These are phyloP conservation scores for Caenorhabditis sp. DNA, from an alignment of 2,888 invertebrate species.

Conservation along the genomic window DNA sequence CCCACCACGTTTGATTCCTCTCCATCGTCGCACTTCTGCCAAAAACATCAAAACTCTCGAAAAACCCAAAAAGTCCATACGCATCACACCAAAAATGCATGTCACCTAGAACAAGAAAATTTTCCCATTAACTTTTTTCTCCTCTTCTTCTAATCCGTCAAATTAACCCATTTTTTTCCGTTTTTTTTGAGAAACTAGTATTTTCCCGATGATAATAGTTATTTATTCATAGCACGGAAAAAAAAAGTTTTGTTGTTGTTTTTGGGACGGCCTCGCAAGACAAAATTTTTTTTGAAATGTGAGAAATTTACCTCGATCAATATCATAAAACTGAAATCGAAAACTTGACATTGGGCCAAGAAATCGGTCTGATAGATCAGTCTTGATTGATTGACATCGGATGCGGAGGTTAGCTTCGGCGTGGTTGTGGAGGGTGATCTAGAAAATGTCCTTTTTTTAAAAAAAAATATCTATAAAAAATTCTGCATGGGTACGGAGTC, in stretches of 20 bases:
- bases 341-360: constrained; percentile 35
- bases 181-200: not conserved
- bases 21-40: constrained; percentile 46
- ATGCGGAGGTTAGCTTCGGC: constrained; percentile 48
- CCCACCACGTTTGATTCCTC: constrained; percentile 51
- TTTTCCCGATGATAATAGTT: not conserved
- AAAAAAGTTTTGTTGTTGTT: constrained; percentile 1
- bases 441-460: constrained; percentile 16
- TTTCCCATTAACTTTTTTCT: not conserved
- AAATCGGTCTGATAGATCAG: constrained; percentile 43
- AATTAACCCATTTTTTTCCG: not conserved
- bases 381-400: constrained; percentile 46
- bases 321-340: constrained; percentile 51
- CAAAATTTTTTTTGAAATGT: not conserved
- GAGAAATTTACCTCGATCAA: constrained; percentile 39
- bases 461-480: too few species aligned
- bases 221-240: not conserved
- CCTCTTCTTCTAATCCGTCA: not conserved
- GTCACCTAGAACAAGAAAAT: constrained; percentile 37
- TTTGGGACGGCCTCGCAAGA: not conserved
- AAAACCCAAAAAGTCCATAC: constrained; percentile 51
- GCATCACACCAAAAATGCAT: constrained; percentile 58
- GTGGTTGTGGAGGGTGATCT: constrained; percentile 48
- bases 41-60: constrained; percentile 51
- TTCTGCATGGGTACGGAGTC: too few species aligned